A percentile compares a stretch with the other conserved stretches of the same genome.
Evolutionary conservation across 2,113 vertebrate species (phyloP).

Genomic region (Chloropsis cyanopogon): DNA sequence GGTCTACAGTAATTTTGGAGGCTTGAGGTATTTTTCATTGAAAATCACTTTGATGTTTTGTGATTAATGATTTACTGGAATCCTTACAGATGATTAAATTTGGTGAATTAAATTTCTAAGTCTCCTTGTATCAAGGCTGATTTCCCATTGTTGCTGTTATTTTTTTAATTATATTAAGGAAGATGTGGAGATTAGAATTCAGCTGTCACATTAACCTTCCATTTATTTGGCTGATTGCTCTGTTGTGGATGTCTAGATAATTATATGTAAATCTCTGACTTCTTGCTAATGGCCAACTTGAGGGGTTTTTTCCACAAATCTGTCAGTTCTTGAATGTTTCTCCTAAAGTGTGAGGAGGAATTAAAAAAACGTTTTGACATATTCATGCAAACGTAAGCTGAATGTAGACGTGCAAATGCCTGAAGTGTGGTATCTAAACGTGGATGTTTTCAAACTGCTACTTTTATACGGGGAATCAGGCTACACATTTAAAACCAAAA

Average conservation of each 20-base stretch:
- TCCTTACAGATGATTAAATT: background rate
- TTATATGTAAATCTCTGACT: slow-evolving; percentile 1
- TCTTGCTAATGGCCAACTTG: slow-evolving; percentile 13
- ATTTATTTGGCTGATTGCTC: background rate
- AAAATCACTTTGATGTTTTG: background rate
- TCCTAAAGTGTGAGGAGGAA: background rate
- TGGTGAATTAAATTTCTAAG: background rate
- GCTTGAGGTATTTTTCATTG: background rate
- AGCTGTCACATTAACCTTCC: background rate
- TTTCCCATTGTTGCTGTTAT: background rate
- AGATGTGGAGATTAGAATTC: slow-evolving; percentile 6
- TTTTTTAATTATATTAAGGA: background rate
- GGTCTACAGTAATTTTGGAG: background rate
- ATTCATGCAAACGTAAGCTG: background rate
- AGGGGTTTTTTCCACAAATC: background rate
- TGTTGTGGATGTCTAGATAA: background rate
- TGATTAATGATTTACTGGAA: background rate
- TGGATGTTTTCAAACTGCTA: background rate
- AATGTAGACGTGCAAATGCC: background rate
- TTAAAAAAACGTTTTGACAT: slow-evolving; percentile 11
- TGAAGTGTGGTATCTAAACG: background rate
- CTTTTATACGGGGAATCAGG: background rate
- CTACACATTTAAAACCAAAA: background rate
- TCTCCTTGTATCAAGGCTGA: background rate
- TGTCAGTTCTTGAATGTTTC: background rate